phyloP scores from a whole-genome alignment of 1,140 invertebrate genomes.

The Conopomorpha cramerella region DNA sequence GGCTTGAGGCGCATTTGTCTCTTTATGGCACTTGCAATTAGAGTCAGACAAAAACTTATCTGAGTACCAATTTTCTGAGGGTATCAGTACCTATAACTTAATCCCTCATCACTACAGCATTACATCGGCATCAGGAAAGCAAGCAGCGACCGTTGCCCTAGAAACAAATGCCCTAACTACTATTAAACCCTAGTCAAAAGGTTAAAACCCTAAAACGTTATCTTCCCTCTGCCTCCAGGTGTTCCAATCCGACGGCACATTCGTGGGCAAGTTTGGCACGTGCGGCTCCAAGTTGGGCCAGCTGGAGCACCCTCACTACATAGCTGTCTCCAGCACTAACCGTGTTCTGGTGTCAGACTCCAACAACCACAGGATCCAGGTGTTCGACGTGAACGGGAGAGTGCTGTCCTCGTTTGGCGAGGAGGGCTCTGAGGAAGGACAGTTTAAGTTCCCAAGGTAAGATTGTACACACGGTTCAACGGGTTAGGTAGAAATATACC shows the following conservation, averaged over 20 bases:
- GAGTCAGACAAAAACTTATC: too few species aligned
- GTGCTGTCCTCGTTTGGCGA: constrained; percentile 85
- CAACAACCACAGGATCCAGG: constrained; percentile 92
- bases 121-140: too few species aligned
- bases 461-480: neutral
- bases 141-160: too few species aligned
- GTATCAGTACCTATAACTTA: too few species aligned
- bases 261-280: constrained; percentile 94
- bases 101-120: too few species aligned
- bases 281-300: constrained; percentile 88
- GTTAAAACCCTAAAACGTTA: too few species aligned
- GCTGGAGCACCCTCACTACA: constrained; percentile 96
- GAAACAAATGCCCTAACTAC: too few species aligned
- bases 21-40: too few species aligned
- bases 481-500: neutral
- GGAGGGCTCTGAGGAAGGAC: constrained; percentile 90
- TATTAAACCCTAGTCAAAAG: too few species aligned
- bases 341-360: constrained; percentile 93
- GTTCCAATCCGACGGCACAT: constrained; percentile 97
- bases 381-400: constrained; percentile 91
- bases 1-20: too few species aligned
- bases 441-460: constrained; percentile 94
- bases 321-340: constrained; percentile 93
- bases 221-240: constrained; percentile 80
- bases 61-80: too few species aligned